Evolutionary conservation across 2,888 invertebrate genomes (phyloP).

Genomic region (Oasisia sp.): DNA sequence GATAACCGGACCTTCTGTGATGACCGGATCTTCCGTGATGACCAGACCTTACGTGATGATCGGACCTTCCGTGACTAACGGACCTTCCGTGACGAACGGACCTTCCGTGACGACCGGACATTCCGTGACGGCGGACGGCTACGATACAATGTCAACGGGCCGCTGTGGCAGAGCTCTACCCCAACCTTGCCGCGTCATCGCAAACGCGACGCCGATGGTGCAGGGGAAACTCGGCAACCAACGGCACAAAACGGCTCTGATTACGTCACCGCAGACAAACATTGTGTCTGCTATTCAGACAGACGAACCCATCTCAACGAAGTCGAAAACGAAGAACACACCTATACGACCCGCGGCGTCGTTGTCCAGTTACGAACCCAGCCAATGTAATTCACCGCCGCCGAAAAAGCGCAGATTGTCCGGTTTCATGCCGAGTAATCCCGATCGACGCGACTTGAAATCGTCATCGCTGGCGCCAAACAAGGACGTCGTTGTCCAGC

Average conservation of each 20-base stretch:
- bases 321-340: no score
- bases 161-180: neutral
- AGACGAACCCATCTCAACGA: neutral
- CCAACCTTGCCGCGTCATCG: neutral
- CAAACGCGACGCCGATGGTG: conserved; percentile 23
- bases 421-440: no score
- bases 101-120: neutral
- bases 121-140: neutral
- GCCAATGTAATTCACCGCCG: no score
- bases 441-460: no score
- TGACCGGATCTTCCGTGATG: no score
- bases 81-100: neutral
- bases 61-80: neutral
- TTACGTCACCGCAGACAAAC: neutral
- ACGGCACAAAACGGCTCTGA: neutral
- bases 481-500: no score
- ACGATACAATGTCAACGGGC: neutral
- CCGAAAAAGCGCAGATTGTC: no score
- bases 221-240: neutral
- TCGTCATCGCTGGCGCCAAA: no score
- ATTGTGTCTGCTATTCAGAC: neutral
- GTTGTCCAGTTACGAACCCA: no score
- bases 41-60: neutral
- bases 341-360: no score
- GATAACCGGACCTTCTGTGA: no score